Evolutionary conservation across 2,797 vertebrate species (phyloP).

Genomic region (Falco peregrinus): DNA sequence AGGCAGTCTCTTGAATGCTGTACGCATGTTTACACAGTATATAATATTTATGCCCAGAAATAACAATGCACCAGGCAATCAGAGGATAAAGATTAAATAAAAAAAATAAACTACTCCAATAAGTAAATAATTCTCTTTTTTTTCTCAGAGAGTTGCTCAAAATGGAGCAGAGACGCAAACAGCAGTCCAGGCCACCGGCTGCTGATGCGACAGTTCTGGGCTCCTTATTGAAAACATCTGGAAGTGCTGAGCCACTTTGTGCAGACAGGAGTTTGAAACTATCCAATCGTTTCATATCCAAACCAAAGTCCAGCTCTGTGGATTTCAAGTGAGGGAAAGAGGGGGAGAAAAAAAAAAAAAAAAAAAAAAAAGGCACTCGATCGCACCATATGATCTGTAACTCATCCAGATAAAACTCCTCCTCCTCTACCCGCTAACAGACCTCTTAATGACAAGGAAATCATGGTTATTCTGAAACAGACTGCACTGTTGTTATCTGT

Average conservation of each 20-base stretch:
- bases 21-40: background rate
- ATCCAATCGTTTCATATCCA: slow-evolving; percentile 75
- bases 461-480: slow-evolving; percentile 55
- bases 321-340: slow-evolving; percentile 49
- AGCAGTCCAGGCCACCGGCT: slow-evolving; percentile 40
- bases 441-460: slow-evolving; percentile 57
- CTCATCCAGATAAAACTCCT: slow-evolving; percentile 50
- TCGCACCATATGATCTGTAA: slow-evolving; percentile 57
- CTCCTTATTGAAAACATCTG: slow-evolving; percentile 80
- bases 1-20: background rate
- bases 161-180: slow-evolving; percentile 37
- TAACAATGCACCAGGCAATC: background rate
- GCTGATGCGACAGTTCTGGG: slow-evolving; percentile 75
- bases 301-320: slow-evolving; percentile 48
- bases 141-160: background rate
- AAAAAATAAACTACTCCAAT: background rate
- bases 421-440: slow-evolving; percentile 31
- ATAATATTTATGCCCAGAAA: background rate
- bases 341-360: background rate
- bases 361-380: background rate
- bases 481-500: slow-evolving; percentile 60
- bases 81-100: background rate
- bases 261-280: slow-evolving; percentile 71
- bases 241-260: slow-evolving; percentile 45
- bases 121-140: background rate